phyloP scores from a whole-genome alignment of 2,888 invertebrate species.

The Cepaea hortensis region DNA sequence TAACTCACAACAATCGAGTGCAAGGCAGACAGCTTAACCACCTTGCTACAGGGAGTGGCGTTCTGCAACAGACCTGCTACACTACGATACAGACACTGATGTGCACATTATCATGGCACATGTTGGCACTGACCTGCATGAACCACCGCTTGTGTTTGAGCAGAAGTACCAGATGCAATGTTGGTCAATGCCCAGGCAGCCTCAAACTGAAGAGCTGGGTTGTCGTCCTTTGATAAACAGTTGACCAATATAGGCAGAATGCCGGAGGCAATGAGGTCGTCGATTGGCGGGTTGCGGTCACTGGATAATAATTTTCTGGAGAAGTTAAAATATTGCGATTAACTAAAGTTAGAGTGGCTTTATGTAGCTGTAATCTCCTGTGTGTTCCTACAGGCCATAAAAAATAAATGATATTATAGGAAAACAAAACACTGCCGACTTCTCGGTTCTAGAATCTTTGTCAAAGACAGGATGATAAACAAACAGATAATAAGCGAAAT shows the following conservation, averaged over 20 bases:
- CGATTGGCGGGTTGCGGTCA: constrained; percentile 98
- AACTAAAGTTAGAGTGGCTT: neutral
- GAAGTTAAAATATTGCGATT: constrained; percentile 30
- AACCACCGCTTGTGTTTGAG: constrained; percentile 93
- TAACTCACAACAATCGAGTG: no score
- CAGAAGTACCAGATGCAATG: constrained; percentile 94
- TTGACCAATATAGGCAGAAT: constrained; percentile 95
- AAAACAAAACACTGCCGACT: no score
- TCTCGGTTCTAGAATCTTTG: no score
- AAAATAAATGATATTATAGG: no score
- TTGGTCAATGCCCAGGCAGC: constrained; percentile 98
- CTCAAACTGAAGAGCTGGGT: constrained; percentile 93
- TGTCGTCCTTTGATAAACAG: constrained; percentile 90
- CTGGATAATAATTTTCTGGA: constrained; percentile 92
- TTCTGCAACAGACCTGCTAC: no score
- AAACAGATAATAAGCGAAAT: no score
- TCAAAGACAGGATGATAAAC: no score
- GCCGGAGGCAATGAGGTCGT: constrained; percentile 89
- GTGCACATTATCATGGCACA: neutral
- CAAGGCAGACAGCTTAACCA: no score
- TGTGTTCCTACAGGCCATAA: no score
- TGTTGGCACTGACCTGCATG: constrained; percentile 79
- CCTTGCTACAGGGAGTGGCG: no score
- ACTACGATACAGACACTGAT: no score
- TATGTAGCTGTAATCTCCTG: no score